Conservation (phyloP, 2,113 vertebrate species). For the Miniopterus natalensis region DNA sequence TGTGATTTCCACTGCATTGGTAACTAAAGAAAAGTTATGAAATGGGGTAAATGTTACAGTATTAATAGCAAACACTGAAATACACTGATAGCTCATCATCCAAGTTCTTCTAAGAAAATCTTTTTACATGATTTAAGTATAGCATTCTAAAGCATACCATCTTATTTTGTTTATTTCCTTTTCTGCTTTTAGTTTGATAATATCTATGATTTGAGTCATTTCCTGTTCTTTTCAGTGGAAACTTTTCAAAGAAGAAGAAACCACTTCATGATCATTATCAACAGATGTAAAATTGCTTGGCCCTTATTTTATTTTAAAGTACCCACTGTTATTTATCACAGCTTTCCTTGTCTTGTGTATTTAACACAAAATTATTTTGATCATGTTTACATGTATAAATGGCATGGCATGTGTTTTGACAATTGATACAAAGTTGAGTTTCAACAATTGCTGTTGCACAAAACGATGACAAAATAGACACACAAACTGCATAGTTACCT, state of each 20-base stretch:
- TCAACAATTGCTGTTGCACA: not conserved
- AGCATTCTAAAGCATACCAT: not conserved
- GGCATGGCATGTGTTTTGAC: not conserved
- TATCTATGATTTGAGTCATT: slow-evolving; percentile 61
- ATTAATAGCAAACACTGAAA: not conserved
- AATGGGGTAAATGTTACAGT: not conserved
- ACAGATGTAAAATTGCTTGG: not conserved
- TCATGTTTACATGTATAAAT: not conserved
- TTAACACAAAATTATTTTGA: slow-evolving; percentile 13
- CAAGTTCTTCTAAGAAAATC: slow-evolving; percentile 13
- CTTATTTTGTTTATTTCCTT: slow-evolving; percentile 9
- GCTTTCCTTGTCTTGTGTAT: not conserved
- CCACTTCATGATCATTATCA: slow-evolving; percentile 48
- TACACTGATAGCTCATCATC: not conserved
- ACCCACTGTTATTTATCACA: not conserved
- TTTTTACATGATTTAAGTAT: not conserved
- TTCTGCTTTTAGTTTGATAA: slow-evolving; percentile 47
- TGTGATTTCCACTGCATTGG: not conserved
- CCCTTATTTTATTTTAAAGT: slow-evolving; percentile 40
- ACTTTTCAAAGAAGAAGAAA: slow-evolving; percentile 8
- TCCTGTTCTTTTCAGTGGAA: slow-evolving; percentile 69
- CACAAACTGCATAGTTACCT: not conserved
- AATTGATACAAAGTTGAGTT: slow-evolving; percentile 1
- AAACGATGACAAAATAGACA: slow-evolving; percentile 33
- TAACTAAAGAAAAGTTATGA: slow-evolving; percentile 56